phyloP scores from a whole-genome alignment of 2,888 invertebrate species.

The Ditylenchus weischeri region DNA sequence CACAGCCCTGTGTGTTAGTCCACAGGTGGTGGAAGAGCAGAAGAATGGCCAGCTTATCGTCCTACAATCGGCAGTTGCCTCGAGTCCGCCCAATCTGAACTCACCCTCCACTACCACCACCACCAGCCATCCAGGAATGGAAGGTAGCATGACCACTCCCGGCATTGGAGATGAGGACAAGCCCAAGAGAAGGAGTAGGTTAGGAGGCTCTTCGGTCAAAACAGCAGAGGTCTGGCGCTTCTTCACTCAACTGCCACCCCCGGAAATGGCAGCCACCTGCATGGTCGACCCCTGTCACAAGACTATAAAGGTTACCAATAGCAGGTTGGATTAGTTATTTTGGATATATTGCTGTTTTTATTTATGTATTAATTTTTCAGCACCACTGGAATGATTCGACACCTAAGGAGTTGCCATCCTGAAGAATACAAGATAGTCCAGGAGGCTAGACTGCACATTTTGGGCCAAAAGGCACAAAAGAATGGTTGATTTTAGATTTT shows the following conservation, averaged over 20 bases:
- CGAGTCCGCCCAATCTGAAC: neutral
- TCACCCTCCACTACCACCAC: neutral
- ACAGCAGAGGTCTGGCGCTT: slow-evolving; percentile 51
- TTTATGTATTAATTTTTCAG: slow-evolving; percentile 39
- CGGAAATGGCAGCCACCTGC: slow-evolving; percentile 56
- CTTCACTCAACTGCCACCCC: slow-evolving; percentile 47
- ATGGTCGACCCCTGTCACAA: slow-evolving; percentile 42
- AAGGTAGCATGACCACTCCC: neutral
- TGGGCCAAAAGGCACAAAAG: neutral
- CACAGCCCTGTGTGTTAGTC: too few relatives aligned
- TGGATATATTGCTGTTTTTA: neutral
- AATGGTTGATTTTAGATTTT: neutral
- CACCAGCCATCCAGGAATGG: neutral
- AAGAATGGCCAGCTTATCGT: too few relatives aligned
- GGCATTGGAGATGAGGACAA: slow-evolving; percentile 13
- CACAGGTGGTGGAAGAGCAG: too few relatives aligned
- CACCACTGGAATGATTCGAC: slow-evolving; percentile 58
- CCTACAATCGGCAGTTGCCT: neutral
- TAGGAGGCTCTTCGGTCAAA: slow-evolving; percentile 37
- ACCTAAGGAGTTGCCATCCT: slow-evolving; percentile 52
- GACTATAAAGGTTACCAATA: slow-evolving; percentile 57
- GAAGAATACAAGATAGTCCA: slow-evolving; percentile 33
- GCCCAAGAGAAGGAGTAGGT: slow-evolving; percentile 29
- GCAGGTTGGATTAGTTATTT: slow-evolving; percentile 41
- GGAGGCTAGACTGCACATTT: slow-evolving; percentile 8